These are phyloP conservation scores for Hybos culiciformis DNA, from an alignment of 2,888 invertebrate species.

Conservation along the genomic window DNA sequence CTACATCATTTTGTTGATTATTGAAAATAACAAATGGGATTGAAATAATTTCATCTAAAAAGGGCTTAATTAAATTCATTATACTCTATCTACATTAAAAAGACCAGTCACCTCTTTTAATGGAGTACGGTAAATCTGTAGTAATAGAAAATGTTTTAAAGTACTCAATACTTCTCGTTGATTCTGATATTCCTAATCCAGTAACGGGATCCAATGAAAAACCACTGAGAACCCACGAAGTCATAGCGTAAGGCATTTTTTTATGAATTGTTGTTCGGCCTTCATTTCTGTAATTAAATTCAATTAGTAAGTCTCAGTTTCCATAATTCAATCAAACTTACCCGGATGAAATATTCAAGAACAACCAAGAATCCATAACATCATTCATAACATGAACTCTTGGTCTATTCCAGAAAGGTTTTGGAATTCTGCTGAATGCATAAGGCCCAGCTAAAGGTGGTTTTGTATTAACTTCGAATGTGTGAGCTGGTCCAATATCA, in stretches of 20 bases:
- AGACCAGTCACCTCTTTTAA: constrained; percentile 44
- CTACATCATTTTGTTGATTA: constrained; percentile 62
- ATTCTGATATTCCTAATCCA: constrained; percentile 62
- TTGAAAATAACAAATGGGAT: constrained; percentile 82
- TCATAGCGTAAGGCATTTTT: constrained; percentile 67
- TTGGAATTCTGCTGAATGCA: constrained; percentile 77
- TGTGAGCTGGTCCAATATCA: constrained; percentile 34
- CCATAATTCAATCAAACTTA: constrained; percentile 29
- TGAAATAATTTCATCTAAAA: constrained; percentile 72
- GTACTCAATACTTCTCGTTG: constrained; percentile 52
- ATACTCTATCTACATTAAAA: constrained; percentile 8
- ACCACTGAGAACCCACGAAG: constrained; percentile 71
- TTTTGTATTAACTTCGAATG: constrained; percentile 48
- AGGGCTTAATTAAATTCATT: background rate
- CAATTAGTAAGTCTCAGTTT: background rate
- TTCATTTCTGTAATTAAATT: constrained; percentile 34
- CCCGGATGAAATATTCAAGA: constrained; percentile 68
- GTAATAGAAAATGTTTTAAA: constrained; percentile 70
- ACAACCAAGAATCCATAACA: constrained; percentile 69
- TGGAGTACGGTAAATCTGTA: constrained; percentile 58
- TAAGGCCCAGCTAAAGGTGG: constrained; percentile 79
- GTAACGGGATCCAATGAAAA: constrained; percentile 64
- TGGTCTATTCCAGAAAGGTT: constrained; percentile 66
- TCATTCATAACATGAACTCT: constrained; percentile 63
- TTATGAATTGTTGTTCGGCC: constrained; percentile 45